Conservation (phyloP, 2,113 vertebrate species). For the Mirza zaza region DNA sequence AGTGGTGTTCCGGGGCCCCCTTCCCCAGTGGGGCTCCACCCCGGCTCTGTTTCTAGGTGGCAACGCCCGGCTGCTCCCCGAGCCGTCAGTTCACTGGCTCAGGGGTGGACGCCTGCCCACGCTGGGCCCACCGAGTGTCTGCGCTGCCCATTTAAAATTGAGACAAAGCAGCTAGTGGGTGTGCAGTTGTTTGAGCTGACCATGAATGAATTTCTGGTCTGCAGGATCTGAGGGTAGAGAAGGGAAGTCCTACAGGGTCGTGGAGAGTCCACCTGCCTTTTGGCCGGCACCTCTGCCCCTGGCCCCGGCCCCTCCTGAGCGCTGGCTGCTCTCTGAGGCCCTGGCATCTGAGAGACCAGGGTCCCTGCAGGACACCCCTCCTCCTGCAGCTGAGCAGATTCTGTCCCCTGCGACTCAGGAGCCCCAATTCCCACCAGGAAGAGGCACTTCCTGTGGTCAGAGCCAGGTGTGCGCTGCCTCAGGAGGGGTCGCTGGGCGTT, state of each 20-base stretch:
- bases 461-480: not conserved
- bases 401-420: not conserved
- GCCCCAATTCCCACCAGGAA: not conserved
- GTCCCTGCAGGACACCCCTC: not conserved
- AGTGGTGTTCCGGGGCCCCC: rapidly evolving
- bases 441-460: not conserved
- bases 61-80: not conserved
- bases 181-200: not conserved
- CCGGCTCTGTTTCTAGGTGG: not conserved
- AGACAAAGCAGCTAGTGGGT: not conserved
- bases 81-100: not conserved
- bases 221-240: not conserved
- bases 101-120: not conserved
- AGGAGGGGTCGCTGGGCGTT: not conserved
- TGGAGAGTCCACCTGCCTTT: not conserved
- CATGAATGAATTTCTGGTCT: not conserved
- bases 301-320: not conserved
- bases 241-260: rapidly evolving
- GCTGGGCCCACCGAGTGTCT: not conserved
- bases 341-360: not conserved
- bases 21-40: not conserved
- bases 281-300: too few species aligned
- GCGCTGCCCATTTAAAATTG: not conserved
- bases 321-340: not conserved
- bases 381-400: not conserved